Conservation (phyloP, 1,140 invertebrate species). For the Drosophila repletoides region DNA sequence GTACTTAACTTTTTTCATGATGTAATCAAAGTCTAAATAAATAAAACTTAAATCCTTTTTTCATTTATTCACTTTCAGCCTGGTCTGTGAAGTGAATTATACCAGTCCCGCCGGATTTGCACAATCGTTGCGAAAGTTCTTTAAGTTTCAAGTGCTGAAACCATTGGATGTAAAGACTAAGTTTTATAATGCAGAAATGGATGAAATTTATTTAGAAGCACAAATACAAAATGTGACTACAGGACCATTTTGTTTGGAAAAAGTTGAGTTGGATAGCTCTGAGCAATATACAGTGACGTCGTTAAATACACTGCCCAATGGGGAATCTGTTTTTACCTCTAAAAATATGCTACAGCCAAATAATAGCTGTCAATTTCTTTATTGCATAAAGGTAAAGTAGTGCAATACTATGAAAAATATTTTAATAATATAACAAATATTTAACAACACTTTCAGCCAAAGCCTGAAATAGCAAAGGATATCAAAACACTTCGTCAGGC, state of each 20-base stretch:
- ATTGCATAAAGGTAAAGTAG: constrained; percentile 86
- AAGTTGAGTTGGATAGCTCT: constrained; percentile 91
- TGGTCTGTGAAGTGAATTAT: constrained; percentile 98
- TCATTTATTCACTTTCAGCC: constrained; percentile 83
- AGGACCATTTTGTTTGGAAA: constrained; percentile 71
- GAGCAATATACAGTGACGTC: constrained; percentile 91
- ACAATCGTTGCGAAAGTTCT: constrained; percentile 95
- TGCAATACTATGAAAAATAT: background rate
- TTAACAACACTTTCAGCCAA: constrained; percentile 83
- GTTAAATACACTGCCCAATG: constrained; percentile 86
- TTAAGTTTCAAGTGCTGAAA: constrained; percentile 99
- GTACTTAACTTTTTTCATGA: too few species aligned
- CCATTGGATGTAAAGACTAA: constrained; percentile 99
- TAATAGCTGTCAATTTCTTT: constrained; percentile 95
- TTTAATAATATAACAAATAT: background rate
- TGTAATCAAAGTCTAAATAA: too few species aligned
- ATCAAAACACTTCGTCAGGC: constrained; percentile 90
- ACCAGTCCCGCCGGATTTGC: constrained; percentile 87
- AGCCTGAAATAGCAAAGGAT: constrained; percentile 88
- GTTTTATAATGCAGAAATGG: constrained; percentile 98
- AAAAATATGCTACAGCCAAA: constrained; percentile 91
- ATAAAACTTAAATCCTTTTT: too few species aligned
- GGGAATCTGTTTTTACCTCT: constrained; percentile 91
- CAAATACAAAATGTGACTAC: constrained; percentile 84
- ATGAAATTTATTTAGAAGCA: constrained; percentile 98